Percentiles rank a stretch among this genome's conserved stretches.
phyloP scores from a whole-genome alignment of 2,797 vertebrate species.

The Premnoplex brunnescens region DNA sequence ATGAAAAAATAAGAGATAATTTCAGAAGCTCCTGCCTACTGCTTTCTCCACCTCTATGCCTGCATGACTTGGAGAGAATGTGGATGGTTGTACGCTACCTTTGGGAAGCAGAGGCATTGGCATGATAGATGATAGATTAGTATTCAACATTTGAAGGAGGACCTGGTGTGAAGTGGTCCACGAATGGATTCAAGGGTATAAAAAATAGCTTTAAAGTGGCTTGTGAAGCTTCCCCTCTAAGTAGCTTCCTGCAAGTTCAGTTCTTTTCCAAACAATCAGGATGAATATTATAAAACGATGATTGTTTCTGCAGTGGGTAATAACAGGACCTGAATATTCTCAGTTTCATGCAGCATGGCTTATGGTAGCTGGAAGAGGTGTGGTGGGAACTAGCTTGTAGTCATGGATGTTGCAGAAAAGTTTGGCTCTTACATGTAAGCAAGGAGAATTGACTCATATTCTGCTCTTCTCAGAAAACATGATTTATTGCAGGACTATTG shows the following conservation, averaged over 20 bases:
- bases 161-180: not conserved
- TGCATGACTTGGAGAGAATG: not conserved
- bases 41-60: not conserved
- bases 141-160: not conserved
- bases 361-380: not conserved
- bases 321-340: not conserved
- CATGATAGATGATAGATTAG: not conserved
- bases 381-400: not conserved
- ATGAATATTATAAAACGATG: not conserved
- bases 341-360: not conserved
- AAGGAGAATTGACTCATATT: not conserved
- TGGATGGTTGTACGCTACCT: not conserved
- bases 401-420: not conserved
- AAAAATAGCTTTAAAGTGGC: not conserved
- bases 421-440: not conserved
- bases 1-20: not conserved
- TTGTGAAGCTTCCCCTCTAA: not conserved
- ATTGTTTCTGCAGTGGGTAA: not conserved
- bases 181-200: not conserved
- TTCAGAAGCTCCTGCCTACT: not conserved
- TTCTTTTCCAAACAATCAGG: not conserved
- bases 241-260: not conserved
- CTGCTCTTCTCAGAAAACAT: not conserved
- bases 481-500: not conserved
- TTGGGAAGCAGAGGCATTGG: not conserved